Evolutionary conservation across 2,888 invertebrate genomes (phyloP).

Genomic region (Synergus umbraculus): DNA sequence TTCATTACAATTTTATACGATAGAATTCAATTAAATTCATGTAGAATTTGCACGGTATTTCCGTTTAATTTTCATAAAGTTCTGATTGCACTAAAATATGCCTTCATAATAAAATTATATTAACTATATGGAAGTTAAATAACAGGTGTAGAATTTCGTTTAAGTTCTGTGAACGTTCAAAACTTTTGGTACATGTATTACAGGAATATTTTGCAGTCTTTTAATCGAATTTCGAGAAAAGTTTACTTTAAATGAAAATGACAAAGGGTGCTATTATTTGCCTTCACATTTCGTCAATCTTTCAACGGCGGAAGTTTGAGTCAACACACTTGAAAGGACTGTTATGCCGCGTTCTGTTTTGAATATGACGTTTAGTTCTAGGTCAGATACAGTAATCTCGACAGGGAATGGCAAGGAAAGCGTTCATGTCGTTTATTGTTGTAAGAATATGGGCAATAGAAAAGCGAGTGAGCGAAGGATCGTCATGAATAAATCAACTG

Average conservation of each 20-base stretch:
- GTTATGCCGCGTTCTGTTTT: not conserved
- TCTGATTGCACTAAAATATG: too few species aligned
- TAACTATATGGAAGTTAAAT: too few species aligned
- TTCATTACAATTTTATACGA: too few species aligned
- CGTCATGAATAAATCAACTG: constrained; percentile 57
- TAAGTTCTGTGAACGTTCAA: too few species aligned
- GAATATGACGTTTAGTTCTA: constrained; percentile 13
- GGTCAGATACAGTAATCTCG: constrained; percentile 51
- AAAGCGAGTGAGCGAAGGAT: constrained; percentile 43
- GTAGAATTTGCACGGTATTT: too few species aligned
- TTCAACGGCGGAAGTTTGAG: not conserved
- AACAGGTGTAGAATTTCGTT: too few species aligned
- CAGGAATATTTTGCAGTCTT: too few species aligned
- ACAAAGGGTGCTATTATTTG: not conserved
- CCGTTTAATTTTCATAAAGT: too few species aligned
- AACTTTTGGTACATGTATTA: too few species aligned
- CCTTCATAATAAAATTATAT: too few species aligned
- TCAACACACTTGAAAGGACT: not conserved
- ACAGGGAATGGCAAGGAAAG: constrained; percentile 36
- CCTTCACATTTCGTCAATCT: not conserved
- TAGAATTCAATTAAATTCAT: too few species aligned
- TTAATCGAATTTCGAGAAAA: too few species aligned
- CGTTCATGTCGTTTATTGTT: constrained; percentile 56
- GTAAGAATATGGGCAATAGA: constrained; percentile 57
- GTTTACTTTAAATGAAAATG: not conserved